Percentiles rank a stretch among this genome's conserved stretches.
Evolutionary conservation across 2,797 vertebrate genomes (phyloP).

Genomic region (Enteromius unitaeniatus): DNA sequence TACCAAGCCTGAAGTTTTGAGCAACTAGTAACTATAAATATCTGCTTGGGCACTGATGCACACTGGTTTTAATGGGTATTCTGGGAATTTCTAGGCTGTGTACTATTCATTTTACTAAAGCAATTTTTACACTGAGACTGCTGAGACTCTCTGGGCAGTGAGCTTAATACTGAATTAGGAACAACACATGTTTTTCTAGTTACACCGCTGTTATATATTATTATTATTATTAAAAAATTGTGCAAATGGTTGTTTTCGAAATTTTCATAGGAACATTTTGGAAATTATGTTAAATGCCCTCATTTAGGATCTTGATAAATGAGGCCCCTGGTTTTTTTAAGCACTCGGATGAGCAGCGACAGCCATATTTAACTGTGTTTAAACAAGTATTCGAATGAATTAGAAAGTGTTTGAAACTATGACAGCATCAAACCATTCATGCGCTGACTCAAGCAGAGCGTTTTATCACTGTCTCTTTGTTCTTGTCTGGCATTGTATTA

Average conservation of each 20-base stretch:
- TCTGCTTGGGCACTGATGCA: not conserved
- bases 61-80: not conserved
- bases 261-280: not conserved
- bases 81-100: not conserved
- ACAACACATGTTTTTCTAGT: not conserved
- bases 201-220: not conserved
- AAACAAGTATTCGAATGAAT: slow-evolving; percentile 40
- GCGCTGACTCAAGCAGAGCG: slow-evolving; percentile 1
- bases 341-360: not conserved
- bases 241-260: not conserved
- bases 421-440: slow-evolving; percentile 22
- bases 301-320: not conserved
- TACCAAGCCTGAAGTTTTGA: too few relatives aligned
- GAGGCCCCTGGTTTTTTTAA: not conserved
- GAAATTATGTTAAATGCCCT: not conserved
- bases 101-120: not conserved
- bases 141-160: not conserved
- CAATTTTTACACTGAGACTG: not conserved
- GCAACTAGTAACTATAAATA: not conserved
- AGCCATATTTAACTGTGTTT: slow-evolving; percentile 39
- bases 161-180: not conserved
- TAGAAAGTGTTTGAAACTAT: slow-evolving; percentile 5
- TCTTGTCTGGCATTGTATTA: not conserved
- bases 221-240: not conserved
- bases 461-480: slow-evolving; percentile 34